Percentiles rank a stretch among this genome's conserved stretches.
These are phyloP conservation scores for Alentia gelatinosa DNA, from an alignment of 2,888 invertebrate species.

Conservation along the genomic window DNA sequence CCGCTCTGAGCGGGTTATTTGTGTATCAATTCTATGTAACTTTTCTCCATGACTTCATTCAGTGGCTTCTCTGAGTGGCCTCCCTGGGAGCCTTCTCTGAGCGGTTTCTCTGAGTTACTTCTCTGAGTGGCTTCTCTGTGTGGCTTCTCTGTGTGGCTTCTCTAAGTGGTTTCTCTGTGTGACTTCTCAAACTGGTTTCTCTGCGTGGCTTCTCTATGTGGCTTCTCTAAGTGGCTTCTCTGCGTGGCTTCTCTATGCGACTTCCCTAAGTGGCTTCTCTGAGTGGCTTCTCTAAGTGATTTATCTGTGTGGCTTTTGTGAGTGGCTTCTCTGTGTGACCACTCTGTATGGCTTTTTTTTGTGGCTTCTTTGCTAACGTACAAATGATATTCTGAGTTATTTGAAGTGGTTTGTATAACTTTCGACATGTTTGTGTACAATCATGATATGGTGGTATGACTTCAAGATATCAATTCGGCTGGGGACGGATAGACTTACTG, in stretches of 20 bases:
- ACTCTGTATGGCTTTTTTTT: not conserved
- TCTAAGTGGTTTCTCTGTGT: too few species aligned
- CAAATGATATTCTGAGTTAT: too few species aligned
- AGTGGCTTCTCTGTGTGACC: not conserved
- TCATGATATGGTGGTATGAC: too few species aligned
- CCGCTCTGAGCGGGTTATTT: not conserved
- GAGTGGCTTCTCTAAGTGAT: not conserved
- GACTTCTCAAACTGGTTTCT: too few species aligned
- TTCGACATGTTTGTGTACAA: too few species aligned
- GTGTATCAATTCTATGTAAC: not conserved
- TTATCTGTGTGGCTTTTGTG: not conserved
- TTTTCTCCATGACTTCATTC: not conserved
- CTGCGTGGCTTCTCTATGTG: too few species aligned
- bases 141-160: not conserved
- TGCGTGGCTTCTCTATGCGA: not conserved
- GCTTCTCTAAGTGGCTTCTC: too few species aligned
- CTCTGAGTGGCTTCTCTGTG: not conserved
- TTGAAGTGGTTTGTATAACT: too few species aligned
- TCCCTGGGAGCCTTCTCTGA: not conserved
- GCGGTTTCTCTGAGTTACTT: not conserved
- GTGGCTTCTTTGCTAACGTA: not conserved
- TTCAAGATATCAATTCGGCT: too few species aligned
- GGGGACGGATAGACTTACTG: too few species aligned
- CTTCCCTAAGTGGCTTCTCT: not conserved
- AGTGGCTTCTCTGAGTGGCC: not conserved